Conservation (phyloP, 2,113 vertebrate genomes). For the Uria lomvia region DNA sequence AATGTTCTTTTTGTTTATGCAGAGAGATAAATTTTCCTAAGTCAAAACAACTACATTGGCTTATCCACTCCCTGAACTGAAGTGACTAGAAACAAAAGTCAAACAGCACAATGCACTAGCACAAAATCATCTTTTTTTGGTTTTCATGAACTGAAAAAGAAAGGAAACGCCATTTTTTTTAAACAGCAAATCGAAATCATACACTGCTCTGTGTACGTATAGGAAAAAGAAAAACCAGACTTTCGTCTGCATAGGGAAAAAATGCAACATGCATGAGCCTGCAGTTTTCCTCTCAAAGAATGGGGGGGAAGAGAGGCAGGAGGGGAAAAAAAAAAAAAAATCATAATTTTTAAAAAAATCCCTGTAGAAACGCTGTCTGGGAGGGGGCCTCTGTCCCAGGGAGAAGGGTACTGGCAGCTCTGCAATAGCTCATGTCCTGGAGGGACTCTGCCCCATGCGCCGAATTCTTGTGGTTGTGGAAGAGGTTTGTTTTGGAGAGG, state of each 20-base stretch:
- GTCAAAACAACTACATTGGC: not conserved
- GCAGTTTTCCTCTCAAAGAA: not conserved
- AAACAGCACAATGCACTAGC: not conserved
- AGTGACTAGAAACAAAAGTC: not conserved
- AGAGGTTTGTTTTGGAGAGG: constrained; percentile 46
- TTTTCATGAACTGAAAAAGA: not conserved
- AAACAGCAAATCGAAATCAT: not conserved
- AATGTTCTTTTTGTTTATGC: not conserved
- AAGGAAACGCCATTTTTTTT: not conserved
- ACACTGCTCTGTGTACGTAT: not conserved
- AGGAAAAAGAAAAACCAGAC: not conserved
- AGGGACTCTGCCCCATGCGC: not conserved
- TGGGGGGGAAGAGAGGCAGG: not conserved
- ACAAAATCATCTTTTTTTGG: not conserved
- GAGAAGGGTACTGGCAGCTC: not conserved
- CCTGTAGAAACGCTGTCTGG: not conserved
- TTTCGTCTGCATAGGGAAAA: not conserved
- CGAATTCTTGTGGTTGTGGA: constrained; percentile 38
- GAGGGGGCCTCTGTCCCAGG: not conserved
- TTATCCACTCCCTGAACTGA: not conserved
- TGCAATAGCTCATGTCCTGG: constrained; percentile 8
- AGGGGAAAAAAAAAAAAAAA: too few species aligned
- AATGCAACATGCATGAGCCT: not conserved
- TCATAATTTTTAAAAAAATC: rapidly evolving
- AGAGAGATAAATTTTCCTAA: not conserved